These are phyloP conservation scores for Chaunax sp. DNA, from an alignment of 2,797 vertebrate species.

Conservation along the genomic window DNA sequence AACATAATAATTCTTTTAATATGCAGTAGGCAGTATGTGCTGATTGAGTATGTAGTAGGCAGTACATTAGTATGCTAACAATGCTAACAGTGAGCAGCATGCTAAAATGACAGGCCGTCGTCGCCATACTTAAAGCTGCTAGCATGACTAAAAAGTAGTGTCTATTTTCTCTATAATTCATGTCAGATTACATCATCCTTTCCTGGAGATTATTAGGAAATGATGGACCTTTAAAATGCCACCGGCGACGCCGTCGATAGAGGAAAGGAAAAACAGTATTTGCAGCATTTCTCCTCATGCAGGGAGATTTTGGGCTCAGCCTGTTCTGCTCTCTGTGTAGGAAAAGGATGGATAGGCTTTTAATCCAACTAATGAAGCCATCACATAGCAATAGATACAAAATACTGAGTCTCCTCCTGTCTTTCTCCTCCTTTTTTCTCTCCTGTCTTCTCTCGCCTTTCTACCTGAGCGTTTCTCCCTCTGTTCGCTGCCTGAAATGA, in stretches of 20 bases:
- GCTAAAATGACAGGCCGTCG: no score
- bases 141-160: no score
- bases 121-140: no score
- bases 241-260: no score
- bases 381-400: slow-evolving; percentile 48
- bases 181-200: no score
- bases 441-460: slow-evolving; percentile 12
- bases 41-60: no score
- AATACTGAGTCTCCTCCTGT: slow-evolving; percentile 31
- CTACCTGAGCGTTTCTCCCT: slow-evolving; percentile 22
- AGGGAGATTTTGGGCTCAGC: slow-evolving; percentile 33
- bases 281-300: slow-evolving; percentile 20
- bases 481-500: slow-evolving; percentile 63
- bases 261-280: slow-evolving; percentile 12
- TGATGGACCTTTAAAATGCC: not conserved
- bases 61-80: no score
- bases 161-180: no score
- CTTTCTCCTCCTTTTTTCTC: not conserved
- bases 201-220: not conserved
- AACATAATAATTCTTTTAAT: no score
- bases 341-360: slow-evolving; percentile 44
- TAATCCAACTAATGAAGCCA: slow-evolving; percentile 57
- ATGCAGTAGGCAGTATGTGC: no score
- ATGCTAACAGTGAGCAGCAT: no score
- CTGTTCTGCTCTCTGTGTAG: slow-evolving; percentile 18